Conservation (phyloP, 2,113 vertebrate species). For the Bambusicola thoracicus region DNA sequence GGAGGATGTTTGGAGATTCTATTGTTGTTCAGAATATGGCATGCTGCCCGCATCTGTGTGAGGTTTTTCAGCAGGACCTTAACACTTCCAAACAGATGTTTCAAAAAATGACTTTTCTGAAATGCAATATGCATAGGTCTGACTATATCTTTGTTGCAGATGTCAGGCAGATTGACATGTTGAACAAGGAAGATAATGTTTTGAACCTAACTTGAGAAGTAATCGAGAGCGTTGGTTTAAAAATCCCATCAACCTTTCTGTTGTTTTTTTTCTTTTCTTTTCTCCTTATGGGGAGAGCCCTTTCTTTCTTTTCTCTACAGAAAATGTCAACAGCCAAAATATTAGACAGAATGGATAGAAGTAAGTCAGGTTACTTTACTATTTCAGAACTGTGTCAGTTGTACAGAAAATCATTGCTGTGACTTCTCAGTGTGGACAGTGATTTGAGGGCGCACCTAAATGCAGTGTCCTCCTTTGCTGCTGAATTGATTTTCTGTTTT, state of each 20-base stretch:
- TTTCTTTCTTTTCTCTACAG: background rate
- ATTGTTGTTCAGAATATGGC: slow-evolving; percentile 73
- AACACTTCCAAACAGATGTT: slow-evolving; percentile 77
- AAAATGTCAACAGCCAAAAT: background rate
- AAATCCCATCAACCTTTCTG: background rate
- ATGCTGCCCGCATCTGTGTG: slow-evolving; percentile 71
- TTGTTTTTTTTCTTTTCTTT: slow-evolving; percentile 13
- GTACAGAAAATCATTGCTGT: background rate
- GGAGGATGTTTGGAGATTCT: slow-evolving; percentile 63
- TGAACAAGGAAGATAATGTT: slow-evolving; percentile 34
- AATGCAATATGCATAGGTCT: slow-evolving; percentile 48
- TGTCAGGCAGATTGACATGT: slow-evolving; percentile 42
- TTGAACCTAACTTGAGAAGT: background rate
- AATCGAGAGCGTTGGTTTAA: slow-evolving; percentile 22
- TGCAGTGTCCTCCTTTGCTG: background rate
- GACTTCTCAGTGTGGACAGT: background rate
- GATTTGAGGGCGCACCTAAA: background rate
- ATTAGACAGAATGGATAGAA: background rate
- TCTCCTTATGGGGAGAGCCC: background rate
- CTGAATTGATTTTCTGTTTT: background rate
- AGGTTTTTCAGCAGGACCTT: slow-evolving; percentile 76
- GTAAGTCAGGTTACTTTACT: background rate
- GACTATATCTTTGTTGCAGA: slow-evolving; percentile 56
- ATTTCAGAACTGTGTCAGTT: background rate
- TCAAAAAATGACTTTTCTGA: slow-evolving; percentile 36